Conservation (phyloP, 2,888 invertebrate genomes). For the Dicyrtoma fusca region DNA sequence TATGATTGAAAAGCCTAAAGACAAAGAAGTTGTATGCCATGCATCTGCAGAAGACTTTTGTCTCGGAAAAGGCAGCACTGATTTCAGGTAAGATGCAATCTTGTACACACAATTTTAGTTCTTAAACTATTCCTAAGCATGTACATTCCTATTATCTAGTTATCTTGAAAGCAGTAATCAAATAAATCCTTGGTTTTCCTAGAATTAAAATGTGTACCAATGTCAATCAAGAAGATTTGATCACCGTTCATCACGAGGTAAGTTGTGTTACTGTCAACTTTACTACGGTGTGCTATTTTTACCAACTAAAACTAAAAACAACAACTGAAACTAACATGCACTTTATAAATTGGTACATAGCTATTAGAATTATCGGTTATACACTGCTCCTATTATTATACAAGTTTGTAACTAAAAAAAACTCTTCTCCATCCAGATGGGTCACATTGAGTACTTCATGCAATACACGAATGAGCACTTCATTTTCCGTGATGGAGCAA, state of each 20-base stretch:
- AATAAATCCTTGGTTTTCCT: not conserved
- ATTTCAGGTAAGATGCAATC: too few relatives aligned
- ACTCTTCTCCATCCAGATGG: too few relatives aligned
- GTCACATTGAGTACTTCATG: slow-evolving; percentile 75
- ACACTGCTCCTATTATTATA: not conserved
- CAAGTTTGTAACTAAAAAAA: too few relatives aligned
- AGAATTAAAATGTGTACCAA: slow-evolving; percentile 72
- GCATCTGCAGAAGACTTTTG: slow-evolving; percentile 84
- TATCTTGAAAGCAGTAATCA: too few relatives aligned
- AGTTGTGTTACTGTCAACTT: too few relatives aligned
- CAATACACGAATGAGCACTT: slow-evolving; percentile 74
- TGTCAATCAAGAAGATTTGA: slow-evolving; percentile 65
- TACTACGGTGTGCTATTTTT: too few relatives aligned
- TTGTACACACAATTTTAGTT: too few relatives aligned
- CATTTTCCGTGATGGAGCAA: slow-evolving; percentile 33
- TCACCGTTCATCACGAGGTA: slow-evolving; percentile 68
- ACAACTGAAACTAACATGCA: not conserved
- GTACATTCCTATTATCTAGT: too few relatives aligned
- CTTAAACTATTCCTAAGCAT: too few relatives aligned
- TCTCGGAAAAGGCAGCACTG: slow-evolving; percentile 58
- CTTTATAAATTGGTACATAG: too few relatives aligned
- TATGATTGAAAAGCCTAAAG: slow-evolving; percentile 75
- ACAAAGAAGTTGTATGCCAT: slow-evolving; percentile 68
- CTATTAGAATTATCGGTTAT: too few relatives aligned
- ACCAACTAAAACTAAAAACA: too few relatives aligned